Base-by-base conservation (phyloP, 2,888 invertebrate genomes). In the Leptinotarsa peninsularis region DNA sequence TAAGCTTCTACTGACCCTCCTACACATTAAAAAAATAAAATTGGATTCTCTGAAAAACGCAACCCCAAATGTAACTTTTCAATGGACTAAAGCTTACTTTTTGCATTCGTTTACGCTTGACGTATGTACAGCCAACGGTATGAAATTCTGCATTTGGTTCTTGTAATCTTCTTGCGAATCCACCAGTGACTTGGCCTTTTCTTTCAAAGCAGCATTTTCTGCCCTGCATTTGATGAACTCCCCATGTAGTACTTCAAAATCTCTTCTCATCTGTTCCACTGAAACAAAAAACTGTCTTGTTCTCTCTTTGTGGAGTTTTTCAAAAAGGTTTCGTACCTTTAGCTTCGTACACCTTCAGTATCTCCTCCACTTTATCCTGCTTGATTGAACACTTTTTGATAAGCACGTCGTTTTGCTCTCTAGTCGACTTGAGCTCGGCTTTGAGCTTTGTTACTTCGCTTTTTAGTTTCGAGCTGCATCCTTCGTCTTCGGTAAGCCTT, bases 41-140 rank as follows among this genome's bases (percentile, higher is more conserved):
- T 33, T 33, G 1, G 1, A 0, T 33, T 0, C 33, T 33, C 33
- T 33, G 33, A 7, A 7, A 33, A 33, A 33, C 33, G 33, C 7
- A 33, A 33, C 7, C 7, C 33, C 2, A 7, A 33, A 33, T 2
- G 33, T 33, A 33, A 33, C 7, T 33, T 7, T 1, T 33, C 33
- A 33, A 50, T 49, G 15, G 10, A 43, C 43, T 14, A 71, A 21
- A 43, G 77, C 81, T 77, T 82, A 92, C 93, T 91, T 89, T 85
- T 93, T 94, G 82, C 94, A 95, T 84, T 95, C 94, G 67, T 93
- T 93, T 1, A 95, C 90, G 3, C 93, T 90, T 3, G 93, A 88
- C 52, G 91, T 92, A 82, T 94, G 93, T 68, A 93, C 89, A 69
- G 91, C 90, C 0, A 92, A 88, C 0, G 93, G 93, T 81, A 94